Conservation (phyloP, 2,797 vertebrate genomes). For the Crax fasciolata region DNA sequence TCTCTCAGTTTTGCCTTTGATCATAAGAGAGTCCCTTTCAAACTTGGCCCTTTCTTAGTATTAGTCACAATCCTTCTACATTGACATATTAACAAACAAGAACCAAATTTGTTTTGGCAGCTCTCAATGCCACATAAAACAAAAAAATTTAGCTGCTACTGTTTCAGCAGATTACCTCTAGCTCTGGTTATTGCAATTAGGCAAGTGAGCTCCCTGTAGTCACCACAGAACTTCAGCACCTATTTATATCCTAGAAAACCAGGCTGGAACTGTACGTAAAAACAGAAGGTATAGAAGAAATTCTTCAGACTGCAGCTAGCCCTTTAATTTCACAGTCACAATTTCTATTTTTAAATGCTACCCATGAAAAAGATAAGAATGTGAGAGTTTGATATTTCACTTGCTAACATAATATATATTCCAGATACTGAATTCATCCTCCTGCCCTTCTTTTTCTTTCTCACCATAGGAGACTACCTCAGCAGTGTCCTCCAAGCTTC, state of each 20-base stretch:
- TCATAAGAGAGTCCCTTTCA: neutral
- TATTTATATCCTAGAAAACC: neutral
- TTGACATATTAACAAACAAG: neutral
- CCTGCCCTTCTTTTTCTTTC: neutral
- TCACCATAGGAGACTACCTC: neutral
- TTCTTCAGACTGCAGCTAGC: neutral
- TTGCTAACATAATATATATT: slow-evolving; percentile 9
- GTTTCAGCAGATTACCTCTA: neutral
- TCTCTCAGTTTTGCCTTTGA: neutral
- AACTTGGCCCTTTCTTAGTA: neutral
- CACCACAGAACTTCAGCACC: neutral
- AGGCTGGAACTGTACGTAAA: neutral
- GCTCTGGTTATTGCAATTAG: neutral
- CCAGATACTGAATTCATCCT: slow-evolving; percentile 6
- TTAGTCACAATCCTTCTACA: neutral
- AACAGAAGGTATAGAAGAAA: slow-evolving; percentile 1
- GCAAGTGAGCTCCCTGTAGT: neutral
- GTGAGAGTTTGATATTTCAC: slow-evolving; percentile 7
- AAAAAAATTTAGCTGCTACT: neutral
- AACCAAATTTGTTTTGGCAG: neutral
- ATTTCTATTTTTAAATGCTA: slow-evolving; percentile 21
- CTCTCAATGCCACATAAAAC: neutral
- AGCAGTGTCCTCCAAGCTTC: neutral
- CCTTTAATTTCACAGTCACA: neutral
- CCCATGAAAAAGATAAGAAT: neutral